Evolutionary conservation across 2,113 vertebrate genomes (phyloP).

Genomic region (Chloebia gouldiae): DNA sequence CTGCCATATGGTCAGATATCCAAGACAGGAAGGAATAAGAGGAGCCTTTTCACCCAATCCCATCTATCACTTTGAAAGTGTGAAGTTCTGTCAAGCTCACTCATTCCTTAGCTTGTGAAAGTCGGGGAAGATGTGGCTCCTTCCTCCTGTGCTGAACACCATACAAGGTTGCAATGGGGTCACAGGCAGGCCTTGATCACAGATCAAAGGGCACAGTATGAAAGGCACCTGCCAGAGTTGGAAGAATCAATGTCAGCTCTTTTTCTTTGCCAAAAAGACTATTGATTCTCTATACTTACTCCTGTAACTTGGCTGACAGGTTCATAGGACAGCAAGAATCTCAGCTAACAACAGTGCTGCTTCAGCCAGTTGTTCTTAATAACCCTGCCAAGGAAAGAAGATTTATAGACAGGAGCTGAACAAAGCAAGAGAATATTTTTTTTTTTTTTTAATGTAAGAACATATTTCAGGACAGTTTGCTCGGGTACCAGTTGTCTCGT

Average conservation of each 20-base stretch:
- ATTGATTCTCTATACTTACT: conserved; percentile 27
- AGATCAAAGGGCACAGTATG: background rate
- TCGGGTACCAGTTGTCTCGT: background rate
- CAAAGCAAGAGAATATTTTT: background rate
- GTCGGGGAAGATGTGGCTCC: background rate
- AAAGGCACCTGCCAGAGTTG: background rate
- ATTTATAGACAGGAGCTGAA: background rate
- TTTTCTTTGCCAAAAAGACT: conserved; percentile 21
- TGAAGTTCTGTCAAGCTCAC: background rate
- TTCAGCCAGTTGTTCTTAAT: conserved; percentile 48
- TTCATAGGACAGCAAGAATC: conserved; percentile 23
- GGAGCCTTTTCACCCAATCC: background rate
- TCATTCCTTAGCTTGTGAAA: background rate
- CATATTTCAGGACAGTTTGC: background rate
- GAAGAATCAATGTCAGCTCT: background rate
- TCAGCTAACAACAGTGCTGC: conserved; percentile 19
- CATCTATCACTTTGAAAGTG: background rate
- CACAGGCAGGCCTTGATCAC: background rate
- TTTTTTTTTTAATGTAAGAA: background rate
- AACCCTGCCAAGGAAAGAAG: conserved; percentile 4
- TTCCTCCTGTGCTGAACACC: background rate
- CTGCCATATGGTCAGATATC: background rate
- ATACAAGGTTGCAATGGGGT: background rate
- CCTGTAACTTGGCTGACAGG: conserved; percentile 8
- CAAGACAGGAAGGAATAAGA: background rate